Evolutionary conservation across 53 echinoderm and acorn worm species (phyloP).

Genomic region (Pentamera pediparva): DNA sequence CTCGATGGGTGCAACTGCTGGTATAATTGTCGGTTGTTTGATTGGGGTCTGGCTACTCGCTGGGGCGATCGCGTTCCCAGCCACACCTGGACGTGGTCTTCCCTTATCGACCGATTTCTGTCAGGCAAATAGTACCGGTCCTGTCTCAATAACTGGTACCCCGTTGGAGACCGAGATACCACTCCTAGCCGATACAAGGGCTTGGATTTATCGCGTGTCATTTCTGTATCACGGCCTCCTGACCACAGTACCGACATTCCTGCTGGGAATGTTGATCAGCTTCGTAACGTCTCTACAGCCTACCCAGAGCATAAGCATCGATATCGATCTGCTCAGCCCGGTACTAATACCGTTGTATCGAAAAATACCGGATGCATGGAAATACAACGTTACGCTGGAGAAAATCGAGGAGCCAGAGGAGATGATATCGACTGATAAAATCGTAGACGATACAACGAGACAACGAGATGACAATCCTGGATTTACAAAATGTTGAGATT

Average conservation of each 20-base stretch:
- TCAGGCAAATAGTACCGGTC: background rate
- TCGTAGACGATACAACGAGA: no score
- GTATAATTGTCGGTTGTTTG: background rate
- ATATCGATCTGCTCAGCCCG: background rate
- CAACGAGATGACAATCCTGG: no score
- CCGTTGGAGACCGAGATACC: no score
- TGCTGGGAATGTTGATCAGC: no score
- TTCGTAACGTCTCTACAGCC: background rate
- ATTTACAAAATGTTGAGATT: no score
- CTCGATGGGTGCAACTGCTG: background rate
- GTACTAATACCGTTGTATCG: background rate
- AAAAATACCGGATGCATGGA: no score
- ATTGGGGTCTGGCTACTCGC: background rate
- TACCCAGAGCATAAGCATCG: background rate
- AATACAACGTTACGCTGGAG: no score
- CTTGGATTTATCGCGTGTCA: background rate
- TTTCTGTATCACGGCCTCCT: background rate
- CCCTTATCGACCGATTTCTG: slow-evolving; percentile 6
- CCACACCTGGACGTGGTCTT: background rate
- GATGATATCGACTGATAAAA: no score
- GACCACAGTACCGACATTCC: background rate
- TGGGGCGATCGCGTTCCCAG: background rate
- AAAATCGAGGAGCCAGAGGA: no score
- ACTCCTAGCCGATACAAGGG: no score
- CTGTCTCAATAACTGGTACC: no score